Evolutionary conservation across 2,888 invertebrate genomes (phyloP), one percentile per base, ranked within the genome.

Genomic region (Drosophila sordidula): DNA sequence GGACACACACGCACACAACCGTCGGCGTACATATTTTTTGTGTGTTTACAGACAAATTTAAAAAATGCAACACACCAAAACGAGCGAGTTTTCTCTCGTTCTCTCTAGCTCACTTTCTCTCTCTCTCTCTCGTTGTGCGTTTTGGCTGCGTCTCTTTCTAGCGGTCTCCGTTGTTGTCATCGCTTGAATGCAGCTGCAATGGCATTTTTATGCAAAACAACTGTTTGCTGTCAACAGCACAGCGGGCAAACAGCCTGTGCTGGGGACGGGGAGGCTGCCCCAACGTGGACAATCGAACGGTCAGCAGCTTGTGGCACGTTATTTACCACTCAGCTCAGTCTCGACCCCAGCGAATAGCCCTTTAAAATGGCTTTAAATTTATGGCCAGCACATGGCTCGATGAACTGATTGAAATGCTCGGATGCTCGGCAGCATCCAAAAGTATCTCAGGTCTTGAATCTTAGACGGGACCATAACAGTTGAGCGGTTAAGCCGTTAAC

Each of bases 161-260:
- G 3, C 45, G 36, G 38, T 25, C 38, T 41, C 11, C 29, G 59
- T 46, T 61, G 45, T 68, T 56, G 45, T 46, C 25, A 18, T 36
- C 75, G 59, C 54, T 57, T 45, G 51, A 47, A 62, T 83, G 81
- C 80, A 83, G 50, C 72, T 78, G 84, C 84, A 84, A 83, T 78
- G 73, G 87, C 71, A 79, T 85, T 88, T 85, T 87, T 88, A 85
- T 85, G 85, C 88, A 85, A 85, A 85, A 87, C 88, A 85, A 85
- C 86, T 87, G 88, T 85, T 87, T 86, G 86, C 86, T 85, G 88
- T 85, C 84, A 87, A 69, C 83, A 67, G 65, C 85, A 84, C 82
- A 82, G 65, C 87, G 74, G 71, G 66, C 47, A 54, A 54, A 64
- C 78, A 55, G 63, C 54, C 51, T 57, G 46, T 22, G 22, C 39